Evolutionary conservation across 2,888 invertebrate species (phyloP).

Genomic region (Erebia palarica): DNA sequence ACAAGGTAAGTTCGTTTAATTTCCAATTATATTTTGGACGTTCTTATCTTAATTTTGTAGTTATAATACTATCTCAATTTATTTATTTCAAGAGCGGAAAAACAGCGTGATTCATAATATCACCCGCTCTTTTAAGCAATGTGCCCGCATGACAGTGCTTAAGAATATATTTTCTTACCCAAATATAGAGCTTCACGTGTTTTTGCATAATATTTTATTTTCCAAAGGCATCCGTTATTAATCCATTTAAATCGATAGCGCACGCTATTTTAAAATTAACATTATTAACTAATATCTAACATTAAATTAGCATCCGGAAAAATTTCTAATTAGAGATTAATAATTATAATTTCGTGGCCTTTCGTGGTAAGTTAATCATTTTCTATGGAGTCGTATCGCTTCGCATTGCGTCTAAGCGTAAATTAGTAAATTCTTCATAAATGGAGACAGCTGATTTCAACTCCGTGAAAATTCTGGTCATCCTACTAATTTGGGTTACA

Average conservation of each 20-base stretch:
- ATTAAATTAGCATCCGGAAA: slow-evolving; percentile 23
- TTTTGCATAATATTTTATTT: slow-evolving; percentile 36
- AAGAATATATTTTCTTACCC: slow-evolving; percentile 43
- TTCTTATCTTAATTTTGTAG: too few species aligned
- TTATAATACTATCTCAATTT: too few species aligned
- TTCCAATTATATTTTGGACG: too few species aligned
- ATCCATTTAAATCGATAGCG: slow-evolving; percentile 23
- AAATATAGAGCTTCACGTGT: slow-evolving; percentile 43
- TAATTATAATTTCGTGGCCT: background rate
- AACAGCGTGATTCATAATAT: background rate
- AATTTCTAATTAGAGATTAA: slow-evolving; percentile 1
- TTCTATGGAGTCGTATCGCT: too few species aligned
- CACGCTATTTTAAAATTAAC: slow-evolving; percentile 16
- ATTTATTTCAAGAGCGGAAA: too few species aligned
- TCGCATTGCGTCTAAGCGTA: background rate
- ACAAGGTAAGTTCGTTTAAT: too few species aligned
- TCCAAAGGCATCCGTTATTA: slow-evolving; percentile 10
- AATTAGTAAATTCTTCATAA: background rate
- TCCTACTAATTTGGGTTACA: background rate
- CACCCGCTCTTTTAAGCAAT: slow-evolving; percentile 24
- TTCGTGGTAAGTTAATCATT: too few species aligned
- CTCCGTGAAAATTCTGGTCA: background rate
- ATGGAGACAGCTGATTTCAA: background rate
- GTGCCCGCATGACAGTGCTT: slow-evolving; percentile 25
- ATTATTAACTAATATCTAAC: slow-evolving; percentile 20